Evolutionary conservation across 2,113 vertebrate genomes (phyloP).

Genomic region (Noturus placidus): DNA sequence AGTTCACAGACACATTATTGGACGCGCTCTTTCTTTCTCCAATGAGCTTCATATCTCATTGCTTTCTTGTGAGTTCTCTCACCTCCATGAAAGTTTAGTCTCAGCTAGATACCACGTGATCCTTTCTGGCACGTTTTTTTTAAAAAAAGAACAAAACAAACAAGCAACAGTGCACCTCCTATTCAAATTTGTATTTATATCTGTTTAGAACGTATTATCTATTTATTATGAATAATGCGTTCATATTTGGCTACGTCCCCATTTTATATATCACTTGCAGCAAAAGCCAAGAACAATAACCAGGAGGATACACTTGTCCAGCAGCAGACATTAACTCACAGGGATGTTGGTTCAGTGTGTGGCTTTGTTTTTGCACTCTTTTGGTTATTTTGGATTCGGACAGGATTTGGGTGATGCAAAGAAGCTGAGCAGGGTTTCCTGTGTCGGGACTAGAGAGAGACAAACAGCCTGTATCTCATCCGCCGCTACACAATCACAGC

Average conservation of each 20-base stretch:
- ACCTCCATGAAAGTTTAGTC: not conserved
- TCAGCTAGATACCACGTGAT: not conserved
- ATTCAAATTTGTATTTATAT: not conserved
- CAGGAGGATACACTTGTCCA: not conserved
- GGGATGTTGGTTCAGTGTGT: slow-evolving; percentile 5
- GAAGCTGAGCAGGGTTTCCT: slow-evolving; percentile 63
- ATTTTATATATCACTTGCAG: not conserved
- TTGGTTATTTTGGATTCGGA: slow-evolving; percentile 47
- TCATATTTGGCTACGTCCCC: not conserved
- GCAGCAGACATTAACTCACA: not conserved
- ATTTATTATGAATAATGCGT: not conserved
- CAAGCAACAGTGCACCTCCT: not conserved
- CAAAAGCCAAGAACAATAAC: not conserved
- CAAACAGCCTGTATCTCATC: slow-evolving; percentile 71
- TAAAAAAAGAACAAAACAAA: not conserved
- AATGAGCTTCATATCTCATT: not conserved
- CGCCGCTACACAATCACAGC: slow-evolving; percentile 68
- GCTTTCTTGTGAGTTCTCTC: not conserved
- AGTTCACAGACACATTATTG: not conserved
- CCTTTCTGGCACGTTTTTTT: not conserved
- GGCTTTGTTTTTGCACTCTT: slow-evolving; percentile 40
- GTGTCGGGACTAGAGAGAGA: slow-evolving; percentile 58
- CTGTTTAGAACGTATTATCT: not conserved
- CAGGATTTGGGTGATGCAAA: slow-evolving; percentile 49
- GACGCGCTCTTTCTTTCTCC: not conserved